Base-by-base conservation (phyloP, 2,888 invertebrate genomes). In the Abrostola tripartita region DNA sequence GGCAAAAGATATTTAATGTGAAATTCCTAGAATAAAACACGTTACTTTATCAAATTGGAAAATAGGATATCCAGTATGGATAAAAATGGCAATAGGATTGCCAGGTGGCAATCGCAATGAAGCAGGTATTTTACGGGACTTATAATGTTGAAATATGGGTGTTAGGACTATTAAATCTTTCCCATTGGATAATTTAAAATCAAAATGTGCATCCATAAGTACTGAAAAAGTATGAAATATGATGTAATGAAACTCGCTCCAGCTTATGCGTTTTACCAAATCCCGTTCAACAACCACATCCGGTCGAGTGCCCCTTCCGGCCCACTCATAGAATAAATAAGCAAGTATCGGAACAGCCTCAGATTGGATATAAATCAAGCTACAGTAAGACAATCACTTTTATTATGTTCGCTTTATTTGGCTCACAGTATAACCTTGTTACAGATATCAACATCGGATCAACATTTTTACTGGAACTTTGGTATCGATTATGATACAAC, bases 311-410 rank as follows among this genome's bases (percentile, higher is more conserved):
- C 58, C 78, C 76, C 76, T 83, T 82, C 81, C 82, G 79, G 78
- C 74, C 76, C 65, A 75, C 73, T 81, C 79, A 69, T 76, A 81
- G 82, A 82, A 83, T 83, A 83, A 83, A 82, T 82, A 82, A 83
- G 75, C 77, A 76, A 74, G 77, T 71, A 83, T 79, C 68, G 75
- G 53, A 60, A 53, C 56, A 64, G 63, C 70, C 75, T 76, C 55
- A 73, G 81, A 81, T 83, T 76, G 81, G 69, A 70, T 65, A 78
- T 81, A 81, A 81, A 82, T 82, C 82, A 78, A 68, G 60, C 60
- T 57, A 69, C 63, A 66, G 70, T 73, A 71, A 77, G 71, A 78
- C 77, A 75, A 79, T 79, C 72, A 74, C 74, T 71, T 74, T 78
- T 75, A 71, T 58, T 50, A 61, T 61, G 62, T 60, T 50, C 52